Base-by-base conservation (phyloP, 2,888 invertebrate species). In the Cephus sareptanus region DNA sequence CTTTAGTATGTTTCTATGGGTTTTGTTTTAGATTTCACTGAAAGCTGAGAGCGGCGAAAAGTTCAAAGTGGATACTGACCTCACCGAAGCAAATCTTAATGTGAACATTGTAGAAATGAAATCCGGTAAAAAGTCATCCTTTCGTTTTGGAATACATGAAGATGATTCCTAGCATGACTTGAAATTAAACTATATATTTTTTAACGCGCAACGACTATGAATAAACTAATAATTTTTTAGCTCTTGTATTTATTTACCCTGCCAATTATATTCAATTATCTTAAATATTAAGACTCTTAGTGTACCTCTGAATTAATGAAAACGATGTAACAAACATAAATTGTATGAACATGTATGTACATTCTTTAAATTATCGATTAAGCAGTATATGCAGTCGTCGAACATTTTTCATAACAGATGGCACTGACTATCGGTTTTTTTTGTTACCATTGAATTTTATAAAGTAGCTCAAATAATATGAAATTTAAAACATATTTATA, bases 61-160 rank as follows among this genome's bases (percentile, higher is more conserved):
- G 76, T 78, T 83, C 31, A 85, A 85, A 77, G 80, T 85, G 34
- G 85, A 85, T 76, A 85, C 84, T 33, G 85, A 85, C 75, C 80
- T 85, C 34, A 84, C 85, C 12, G 85, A 85, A 77, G 82, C 83
- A 11, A 83, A 82, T 69, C 79, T 85, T 30, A 84, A 81, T 76
- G 81, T 85, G 70, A 83, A 84, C 75, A 80, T 85, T 71, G 84
- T 82, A 2, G 83, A 84, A 76, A 79, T 80, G 13, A 76, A 81
- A 15, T 79, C 83, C 9, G 82, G 80, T 31, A 82, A 85, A 76
- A 85, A 85, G 77, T 84, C 83, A n/a, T 82, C 83, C 12, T 84
- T 83, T 77, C 85, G 85, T 37, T 85, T 85, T 77, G 84, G 82
- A 71, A 85, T 85, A 77, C 84, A 84, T 70, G 84, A 84, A 73